Percentiles rank a stretch among this genome's conserved stretches.
Evolutionary conservation across 37 sponge, comb jelly and placozoan genomes (phyloP).

Genomic region (Petrosia ficiformis): DNA sequence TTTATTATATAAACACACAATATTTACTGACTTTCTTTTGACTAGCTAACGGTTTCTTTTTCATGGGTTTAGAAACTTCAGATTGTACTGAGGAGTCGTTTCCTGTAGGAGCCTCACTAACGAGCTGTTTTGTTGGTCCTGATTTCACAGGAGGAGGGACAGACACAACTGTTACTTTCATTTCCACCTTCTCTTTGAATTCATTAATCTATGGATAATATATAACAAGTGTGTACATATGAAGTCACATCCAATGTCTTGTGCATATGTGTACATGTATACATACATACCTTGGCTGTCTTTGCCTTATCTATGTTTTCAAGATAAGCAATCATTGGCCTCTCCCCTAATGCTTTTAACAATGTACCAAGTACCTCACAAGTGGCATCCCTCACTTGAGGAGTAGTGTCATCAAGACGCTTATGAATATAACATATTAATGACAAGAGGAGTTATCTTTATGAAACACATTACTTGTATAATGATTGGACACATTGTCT

Average conservation of each 20-base stretch:
- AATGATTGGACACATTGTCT: slow-evolving; percentile 70
- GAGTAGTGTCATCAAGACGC: slow-evolving; percentile 85
- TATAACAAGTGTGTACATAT: neutral
- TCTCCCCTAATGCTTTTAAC: slow-evolving; percentile 88
- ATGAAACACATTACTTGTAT: slow-evolving; percentile 44
- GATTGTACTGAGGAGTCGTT: neutral
- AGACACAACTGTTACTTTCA: slow-evolving; percentile 22
- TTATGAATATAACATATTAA: slow-evolving; percentile 14
- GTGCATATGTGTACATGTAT: neutral
- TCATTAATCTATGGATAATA: slow-evolving; percentile 63
- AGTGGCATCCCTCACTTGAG: slow-evolving; percentile 84
- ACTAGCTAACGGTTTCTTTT: slow-evolving; percentile 37
- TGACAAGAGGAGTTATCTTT: neutral
- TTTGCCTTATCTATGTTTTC: slow-evolving; percentile 86
- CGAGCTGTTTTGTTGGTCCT: neutral
- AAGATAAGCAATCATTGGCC: slow-evolving; percentile 69
- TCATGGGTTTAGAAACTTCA: slow-evolving; percentile 6
- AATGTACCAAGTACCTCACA: slow-evolving; percentile 82
- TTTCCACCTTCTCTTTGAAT: slow-evolving; percentile 63
- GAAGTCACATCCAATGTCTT: neutral
- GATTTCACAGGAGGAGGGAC: slow-evolving; percentile 12
- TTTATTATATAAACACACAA: neutral
- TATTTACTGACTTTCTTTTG: slow-evolving; percentile 3
- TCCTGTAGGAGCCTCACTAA: neutral
- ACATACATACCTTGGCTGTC: slow-evolving; percentile 62